Conservation (phyloP, 1,140 invertebrate genomes). For the Panonychus citri region DNA sequence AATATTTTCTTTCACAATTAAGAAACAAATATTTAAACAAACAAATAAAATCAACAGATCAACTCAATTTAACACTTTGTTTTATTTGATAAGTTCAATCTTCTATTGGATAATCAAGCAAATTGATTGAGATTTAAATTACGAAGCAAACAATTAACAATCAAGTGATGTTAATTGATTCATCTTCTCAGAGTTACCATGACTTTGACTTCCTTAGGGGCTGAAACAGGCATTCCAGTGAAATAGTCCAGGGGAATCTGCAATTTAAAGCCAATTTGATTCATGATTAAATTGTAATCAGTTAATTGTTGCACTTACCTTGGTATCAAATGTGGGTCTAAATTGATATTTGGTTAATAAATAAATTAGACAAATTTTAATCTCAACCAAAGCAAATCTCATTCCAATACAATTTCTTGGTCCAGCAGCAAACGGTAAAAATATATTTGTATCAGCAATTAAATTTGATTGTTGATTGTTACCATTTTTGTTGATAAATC, state of each 20-base stretch:
- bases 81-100: no score
- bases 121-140: no score
- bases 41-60: no score
- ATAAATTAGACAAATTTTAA: constrained; percentile 25
- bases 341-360: constrained; percentile 19
- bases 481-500: constrained; percentile 21
- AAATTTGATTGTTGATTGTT: constrained; percentile 19
- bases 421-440: constrained; percentile 24
- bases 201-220: neutral
- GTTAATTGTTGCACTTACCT: neutral
- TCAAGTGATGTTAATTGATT: no score
- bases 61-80: no score
- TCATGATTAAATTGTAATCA: neutral
- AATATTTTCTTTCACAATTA: no score
- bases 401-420: constrained; percentile 24
- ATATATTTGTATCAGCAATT: constrained; percentile 20
- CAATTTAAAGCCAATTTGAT: neutral
- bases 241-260: constrained; percentile 1
- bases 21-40: no score
- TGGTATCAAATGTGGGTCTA: neutral
- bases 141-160: no score
- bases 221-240: neutral
- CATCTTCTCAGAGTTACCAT: neutral
- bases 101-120: no score
- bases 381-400: constrained; percentile 33